A percentile compares a stretch with the other conserved stretches of the same genome.
Conservation (phyloP, 2,113 vertebrate species). For the Pampusana beccarii region DNA sequence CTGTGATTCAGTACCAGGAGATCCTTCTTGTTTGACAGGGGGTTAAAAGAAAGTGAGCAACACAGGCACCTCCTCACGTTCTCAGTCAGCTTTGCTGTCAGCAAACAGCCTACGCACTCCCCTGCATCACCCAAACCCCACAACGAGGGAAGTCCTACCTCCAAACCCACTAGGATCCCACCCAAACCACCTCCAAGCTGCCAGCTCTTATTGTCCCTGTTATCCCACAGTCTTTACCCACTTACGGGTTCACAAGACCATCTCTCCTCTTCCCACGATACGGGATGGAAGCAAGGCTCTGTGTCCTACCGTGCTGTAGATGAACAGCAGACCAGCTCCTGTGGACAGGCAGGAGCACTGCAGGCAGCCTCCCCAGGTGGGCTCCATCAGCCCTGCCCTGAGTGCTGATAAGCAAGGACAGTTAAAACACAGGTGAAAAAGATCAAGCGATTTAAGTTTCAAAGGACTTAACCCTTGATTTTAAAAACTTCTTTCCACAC, state of each 20-base stretch:
- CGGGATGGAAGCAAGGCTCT: neutral
- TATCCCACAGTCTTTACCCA: neutral
- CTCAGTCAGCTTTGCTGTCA: neutral
- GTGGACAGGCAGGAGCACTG: accelerated
- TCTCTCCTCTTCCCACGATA: neutral
- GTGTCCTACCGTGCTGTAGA: accelerated
- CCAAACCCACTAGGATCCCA: neutral
- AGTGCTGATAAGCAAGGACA: neutral
- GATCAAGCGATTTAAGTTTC: neutral
- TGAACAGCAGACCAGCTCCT: neutral
- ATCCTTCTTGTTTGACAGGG: neutral
- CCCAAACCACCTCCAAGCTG: neutral
- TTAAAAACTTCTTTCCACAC: neutral
- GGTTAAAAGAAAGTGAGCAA: neutral
- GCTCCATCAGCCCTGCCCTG: neutral
- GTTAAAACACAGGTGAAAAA: neutral
- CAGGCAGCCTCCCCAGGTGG: neutral
- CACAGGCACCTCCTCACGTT: neutral
- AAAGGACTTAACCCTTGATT: neutral
- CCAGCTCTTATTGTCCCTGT: neutral
- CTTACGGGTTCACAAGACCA: neutral
- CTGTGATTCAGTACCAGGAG: neutral
- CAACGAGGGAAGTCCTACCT: neutral
- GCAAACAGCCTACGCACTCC: neutral
- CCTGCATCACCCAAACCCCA: neutral